Evolutionary conservation across 2,888 invertebrate species (phyloP), one percentile per base, ranked within the genome.

Genomic region (Allophyes oxyacanthae): DNA sequence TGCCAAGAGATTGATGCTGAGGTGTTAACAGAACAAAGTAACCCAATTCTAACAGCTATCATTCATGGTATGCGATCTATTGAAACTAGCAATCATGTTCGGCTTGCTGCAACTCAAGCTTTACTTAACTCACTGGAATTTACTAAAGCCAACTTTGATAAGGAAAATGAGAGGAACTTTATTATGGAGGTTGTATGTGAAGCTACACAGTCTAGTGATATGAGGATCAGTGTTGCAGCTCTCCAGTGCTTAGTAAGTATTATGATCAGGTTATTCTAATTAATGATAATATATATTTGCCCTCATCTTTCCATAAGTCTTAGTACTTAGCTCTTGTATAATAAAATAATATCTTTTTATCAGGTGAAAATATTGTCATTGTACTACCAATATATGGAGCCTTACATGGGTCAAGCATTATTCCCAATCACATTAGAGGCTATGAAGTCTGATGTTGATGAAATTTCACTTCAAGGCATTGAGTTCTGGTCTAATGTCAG

Each of bases 401-500:
- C 98, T 10, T 99, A 99, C 85, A 99, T 99, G 99, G 98, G 97
- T 0, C 98, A 97, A 83, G 99, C 99, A 10, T 94, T 99, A 13
- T 99, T 99, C 90, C 99, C 99, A 26, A 99, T 99, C 57, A 99
- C 99, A 7, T 94, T 99, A 84, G 98, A 99, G 90, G 99, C 99
- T 8, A 99, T 99, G 99, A 99, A 98, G 87, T 98, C 98, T 13
- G 98, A 98, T 67, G 96, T 97, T 70, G 99, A 99, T 92, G 99
- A 99, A 77, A 97, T 99, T 50, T 97, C 99, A 13, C 95, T 99
- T 54, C 99, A 99, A 94, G 99, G 99, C 72, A 99, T 99, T 86
- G 99, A 99, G 90, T 99, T 99, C 94, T 99, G 99, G 99, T 99
- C 99, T 4, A 99, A 99, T 81, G 99, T 99, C 0, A 99, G 99